phyloP scores from a whole-genome alignment of 23 tunicate genomes.

The Trididemnum nubilum region DNA sequence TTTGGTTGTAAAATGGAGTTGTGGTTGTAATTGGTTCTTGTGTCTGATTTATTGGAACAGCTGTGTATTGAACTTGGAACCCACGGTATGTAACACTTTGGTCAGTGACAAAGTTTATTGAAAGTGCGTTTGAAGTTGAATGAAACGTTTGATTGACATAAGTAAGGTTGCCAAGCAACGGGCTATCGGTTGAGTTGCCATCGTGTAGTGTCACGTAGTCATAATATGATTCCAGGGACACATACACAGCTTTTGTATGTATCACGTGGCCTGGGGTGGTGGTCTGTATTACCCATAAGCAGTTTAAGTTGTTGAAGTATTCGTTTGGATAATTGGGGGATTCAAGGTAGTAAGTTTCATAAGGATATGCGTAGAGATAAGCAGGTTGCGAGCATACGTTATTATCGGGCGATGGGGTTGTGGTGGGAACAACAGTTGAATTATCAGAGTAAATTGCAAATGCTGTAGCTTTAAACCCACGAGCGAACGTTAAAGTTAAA shows the following conservation, averaged over 20 bases:
- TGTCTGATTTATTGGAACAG: not conserved
- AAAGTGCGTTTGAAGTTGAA: not conserved
- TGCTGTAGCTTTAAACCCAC: not conserved
- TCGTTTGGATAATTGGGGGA: conserved; percentile 9
- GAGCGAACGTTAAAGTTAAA: not conserved
- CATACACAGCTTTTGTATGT: not conserved
- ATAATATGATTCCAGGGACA: conserved; percentile 6
- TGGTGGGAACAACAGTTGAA: not conserved
- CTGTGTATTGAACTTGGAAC: not conserved
- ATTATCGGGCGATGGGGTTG: not conserved
- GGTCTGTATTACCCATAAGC: conserved; percentile 9
- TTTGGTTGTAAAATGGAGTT: no score
- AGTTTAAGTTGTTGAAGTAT: conserved; percentile 8
- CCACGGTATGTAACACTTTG: not conserved
- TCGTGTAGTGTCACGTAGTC: not conserved
- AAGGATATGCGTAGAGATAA: not conserved
- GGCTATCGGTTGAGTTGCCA: not conserved
- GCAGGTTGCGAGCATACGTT: not conserved
- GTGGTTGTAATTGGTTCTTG: not conserved
- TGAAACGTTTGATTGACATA: not conserved
- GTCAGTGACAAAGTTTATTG: not conserved
- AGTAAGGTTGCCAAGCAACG: not conserved
- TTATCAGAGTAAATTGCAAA: not conserved
- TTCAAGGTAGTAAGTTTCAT: not conserved
- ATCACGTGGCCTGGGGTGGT: not conserved